Evolutionary conservation across 2,113 vertebrate genomes (phyloP).

Genomic region (Typhlomys cinereus): DNA sequence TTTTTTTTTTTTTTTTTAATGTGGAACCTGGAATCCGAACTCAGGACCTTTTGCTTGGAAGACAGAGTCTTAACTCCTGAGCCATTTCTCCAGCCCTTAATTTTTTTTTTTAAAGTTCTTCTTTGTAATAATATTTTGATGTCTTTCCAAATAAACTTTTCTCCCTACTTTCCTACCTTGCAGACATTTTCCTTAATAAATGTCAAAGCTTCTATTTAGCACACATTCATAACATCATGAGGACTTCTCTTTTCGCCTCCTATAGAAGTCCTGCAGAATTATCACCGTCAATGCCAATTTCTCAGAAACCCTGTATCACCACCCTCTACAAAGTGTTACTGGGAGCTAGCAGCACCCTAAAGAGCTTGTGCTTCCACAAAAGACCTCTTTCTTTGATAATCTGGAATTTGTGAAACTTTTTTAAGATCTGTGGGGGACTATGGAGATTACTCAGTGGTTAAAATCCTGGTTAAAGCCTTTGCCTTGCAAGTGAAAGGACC

Average conservation of each 20-base stretch:
- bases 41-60: too few species aligned
- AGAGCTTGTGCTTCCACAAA: background rate
- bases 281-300: background rate
- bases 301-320: background rate
- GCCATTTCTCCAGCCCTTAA: too few species aligned
- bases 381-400: background rate
- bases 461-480: background rate
- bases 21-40: too few species aligned
- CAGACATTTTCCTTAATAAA: slow-evolving; percentile 8
- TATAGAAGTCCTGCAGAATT: background rate
- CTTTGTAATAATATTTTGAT: background rate
- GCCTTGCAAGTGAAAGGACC: background rate
- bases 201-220: background rate
- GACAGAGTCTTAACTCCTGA: too few species aligned
- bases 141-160: background rate
- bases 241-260: background rate
- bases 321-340: background rate
- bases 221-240: background rate
- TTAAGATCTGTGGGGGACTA: background rate
- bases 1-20: too few species aligned
- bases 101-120: slow-evolving; percentile 15
- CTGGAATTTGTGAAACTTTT: background rate
- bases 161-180: background rate
- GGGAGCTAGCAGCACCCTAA: background rate
- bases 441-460: background rate